Evolutionary conservation across 1,140 invertebrate genomes (phyloP), one percentile per base, ranked within the genome.

Genomic region (Aphis gossypii): DNA sequence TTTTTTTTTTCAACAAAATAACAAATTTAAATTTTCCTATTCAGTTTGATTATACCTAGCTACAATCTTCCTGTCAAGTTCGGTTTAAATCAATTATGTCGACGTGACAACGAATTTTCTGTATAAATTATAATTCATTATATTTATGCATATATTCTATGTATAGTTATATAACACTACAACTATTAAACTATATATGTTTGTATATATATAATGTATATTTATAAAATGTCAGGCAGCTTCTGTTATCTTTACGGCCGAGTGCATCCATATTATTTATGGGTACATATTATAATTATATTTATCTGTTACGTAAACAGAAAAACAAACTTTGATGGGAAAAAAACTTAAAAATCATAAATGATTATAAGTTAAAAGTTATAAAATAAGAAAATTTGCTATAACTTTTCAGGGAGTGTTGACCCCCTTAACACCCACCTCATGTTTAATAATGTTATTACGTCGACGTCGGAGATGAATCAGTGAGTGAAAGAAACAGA

Each of bases 41-140:
- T 68, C 9, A 14, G 30, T 68, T 76, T 76, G 60, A 76, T 76
- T 76, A 76, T n/a, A 76, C 60, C 60, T 76, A n/a, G 23, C 60
- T 76, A n/a, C 60, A n/a, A n/a, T n/a, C 60, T 76, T 76, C 60
- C 30, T 14, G 60, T 76, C 30, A 30, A 76, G 14, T 76, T 76
- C n/a, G 30, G 60, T 18, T 76, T 76, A 76, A 76, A 76, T n/a
- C 60, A 76, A 76, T 76, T 76, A 76, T 76, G 30, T 76, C 14
- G n/a, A 18, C 30, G 4, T 76, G 60, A 18, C 60, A 76, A n/a
- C 30, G 60, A 18, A 76, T n/a, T 76, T 76, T n/a, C 30, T 18
- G 30, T 35, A 76, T 76, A 76, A 76, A 76, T 76, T 76, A 76
- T 76, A 76, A 76, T 76, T 76, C n/a, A 76, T n/a, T n/a, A n/a